Conservation (phyloP, 2,797 vertebrate genomes). For the Melanogrammus aeglefinus region DNA sequence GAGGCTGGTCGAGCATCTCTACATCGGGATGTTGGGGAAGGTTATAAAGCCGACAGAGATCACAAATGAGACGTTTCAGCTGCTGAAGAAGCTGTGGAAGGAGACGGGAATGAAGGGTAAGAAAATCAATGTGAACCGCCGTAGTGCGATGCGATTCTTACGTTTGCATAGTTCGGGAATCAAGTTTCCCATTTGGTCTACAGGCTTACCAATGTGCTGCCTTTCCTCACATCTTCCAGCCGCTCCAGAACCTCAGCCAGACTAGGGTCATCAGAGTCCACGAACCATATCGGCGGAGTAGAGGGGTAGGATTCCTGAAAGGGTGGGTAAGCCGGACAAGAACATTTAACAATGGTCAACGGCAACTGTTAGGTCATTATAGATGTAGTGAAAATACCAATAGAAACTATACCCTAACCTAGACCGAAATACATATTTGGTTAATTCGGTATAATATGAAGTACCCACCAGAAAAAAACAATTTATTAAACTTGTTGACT, state of each 20-base stretch:
- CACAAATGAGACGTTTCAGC: slow-evolving; percentile 93
- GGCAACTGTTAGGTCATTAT: neutral
- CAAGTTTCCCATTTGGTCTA: neutral
- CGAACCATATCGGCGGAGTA: slow-evolving; percentile 97
- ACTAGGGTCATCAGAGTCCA: slow-evolving; percentile 98
- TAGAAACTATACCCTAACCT: neutral
- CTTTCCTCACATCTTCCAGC: slow-evolving; percentile 91
- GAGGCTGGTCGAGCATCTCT: slow-evolving; percentile 95
- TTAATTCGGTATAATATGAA: too few relatives aligned
- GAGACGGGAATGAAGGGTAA: neutral
- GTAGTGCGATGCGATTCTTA: neutral
- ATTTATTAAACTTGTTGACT: neutral
- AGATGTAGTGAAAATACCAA: neutral
- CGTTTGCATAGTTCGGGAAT: neutral
- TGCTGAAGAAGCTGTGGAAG: slow-evolving; percentile 88
- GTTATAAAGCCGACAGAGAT: slow-evolving; percentile 95
- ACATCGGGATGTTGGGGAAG: slow-evolving; percentile 97
- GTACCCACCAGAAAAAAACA: too few relatives aligned
- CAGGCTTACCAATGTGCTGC: slow-evolving; percentile 87
- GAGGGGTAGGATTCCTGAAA: slow-evolving; percentile 92
- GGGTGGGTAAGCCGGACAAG: slow-evolving; percentile 16
- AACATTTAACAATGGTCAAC: neutral
- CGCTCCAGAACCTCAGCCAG: slow-evolving; percentile 92
- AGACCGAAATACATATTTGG: neutral
- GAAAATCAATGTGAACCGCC: neutral